These are phyloP conservation scores for Coelopa pilipes DNA, from an alignment of 2,888 invertebrate genomes.

Conservation along the genomic window DNA sequence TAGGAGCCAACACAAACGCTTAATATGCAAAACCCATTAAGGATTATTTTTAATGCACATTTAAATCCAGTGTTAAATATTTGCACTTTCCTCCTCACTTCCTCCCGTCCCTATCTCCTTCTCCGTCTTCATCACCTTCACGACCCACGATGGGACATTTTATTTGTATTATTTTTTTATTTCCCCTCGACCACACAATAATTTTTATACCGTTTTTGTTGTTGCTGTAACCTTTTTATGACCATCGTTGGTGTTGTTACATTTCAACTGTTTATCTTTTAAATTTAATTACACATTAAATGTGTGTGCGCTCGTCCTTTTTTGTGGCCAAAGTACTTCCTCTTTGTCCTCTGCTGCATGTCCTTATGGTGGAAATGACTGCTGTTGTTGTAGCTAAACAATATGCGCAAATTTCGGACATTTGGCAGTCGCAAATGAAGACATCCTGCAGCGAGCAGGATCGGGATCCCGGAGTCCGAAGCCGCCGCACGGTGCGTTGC, in stretches of 20 bases:
- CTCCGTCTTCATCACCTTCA: background rate
- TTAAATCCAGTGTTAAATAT: conserved; percentile 29
- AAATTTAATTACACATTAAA: conserved; percentile 49
- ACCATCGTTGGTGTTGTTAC: too few relatives aligned
- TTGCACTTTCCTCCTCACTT: conserved; percentile 9
- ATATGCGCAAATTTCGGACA: conserved; percentile 35
- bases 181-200: background rate
- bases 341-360: too few relatives aligned
- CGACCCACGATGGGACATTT: background rate
- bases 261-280: conserved; percentile 45
- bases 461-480: background rate
- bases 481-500: conserved; percentile 19
- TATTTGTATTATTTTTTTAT: background rate
- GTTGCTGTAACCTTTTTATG: background rate
- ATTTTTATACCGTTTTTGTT: conserved; percentile 16
- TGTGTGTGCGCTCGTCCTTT: conserved; percentile 43
- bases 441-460: conserved; percentile 25
- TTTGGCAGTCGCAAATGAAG: conserved; percentile 36
- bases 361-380: background rate
- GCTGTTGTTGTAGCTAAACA: conserved; percentile 30
- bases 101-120: background rate
- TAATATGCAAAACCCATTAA: conserved; percentile 26
- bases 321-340: background rate
- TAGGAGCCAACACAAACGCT: background rate
- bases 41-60: conserved; percentile 30